Evolutionary conservation across 2,888 invertebrate species (phyloP), one percentile per base, ranked within the genome.

Genomic region (Digitonthophagus gazella): DNA sequence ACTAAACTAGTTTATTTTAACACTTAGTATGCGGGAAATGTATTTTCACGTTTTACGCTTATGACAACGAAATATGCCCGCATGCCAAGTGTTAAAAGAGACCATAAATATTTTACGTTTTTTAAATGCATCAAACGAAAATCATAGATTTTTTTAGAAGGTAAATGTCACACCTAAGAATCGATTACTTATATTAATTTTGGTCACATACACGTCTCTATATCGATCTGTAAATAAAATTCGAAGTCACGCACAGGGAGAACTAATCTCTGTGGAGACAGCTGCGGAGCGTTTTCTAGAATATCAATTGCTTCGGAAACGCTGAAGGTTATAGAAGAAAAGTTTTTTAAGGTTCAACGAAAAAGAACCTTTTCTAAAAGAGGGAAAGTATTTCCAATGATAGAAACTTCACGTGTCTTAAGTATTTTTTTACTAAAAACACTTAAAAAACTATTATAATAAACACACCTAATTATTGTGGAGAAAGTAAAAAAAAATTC

Each of bases 161-260:
- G n/a, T n/a, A n/a, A n/a, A n/a, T n/a, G n/a, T n/a, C n/a, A n/a
- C n/a, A n/a, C 3, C 8, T 44, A 44, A 2, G 65, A 65, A 69
- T 57, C 63, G 69, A 70, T 69, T 68, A 67, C 22, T 65, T 63
- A 68, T 64, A 72, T 72, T 72, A 72, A 72, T 71, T 71, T 69
- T 65, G 68, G 69, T 67, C 70, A 69, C 71, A 71, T 70, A 74
- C 67, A 68, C 70, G 68, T 57, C 55, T 44, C 66, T 68, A 66
- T 67, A 74, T 74, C 74, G 74, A 74, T 74, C 72, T 74, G 69
- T 57, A 70, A 72, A 72, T 72, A 68, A 72, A 72, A 74, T 74
- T 72, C 74, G 66, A 71, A 71, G 72, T 70, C 74, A 74, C 72
- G 74, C 72, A 74, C 72, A 65, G 69, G 67, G 65, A 72, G 71